Evolutionary conservation across 1,140 invertebrate species (phyloP), one percentile per base, ranked within the genome.

Genomic region (Vanessa atalanta): DNA sequence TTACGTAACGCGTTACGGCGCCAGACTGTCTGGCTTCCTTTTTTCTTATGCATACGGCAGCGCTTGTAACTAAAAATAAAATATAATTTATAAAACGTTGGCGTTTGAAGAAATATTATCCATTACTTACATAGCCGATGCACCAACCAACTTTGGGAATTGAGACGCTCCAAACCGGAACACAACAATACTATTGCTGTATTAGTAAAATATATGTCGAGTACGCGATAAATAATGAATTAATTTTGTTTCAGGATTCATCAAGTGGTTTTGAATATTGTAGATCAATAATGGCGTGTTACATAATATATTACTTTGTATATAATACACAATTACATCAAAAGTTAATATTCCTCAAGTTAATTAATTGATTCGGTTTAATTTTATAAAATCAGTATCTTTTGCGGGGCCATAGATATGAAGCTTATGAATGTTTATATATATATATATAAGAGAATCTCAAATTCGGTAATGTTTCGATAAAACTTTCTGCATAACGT

Each of bases 251-350:
- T 50, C 78, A 80, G 79, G 67, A 65, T 75, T 66, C 70, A 77
- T 71, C 79, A 57, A 65, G 71, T 55, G 57, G 60, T 15, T 78
- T 78, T 61, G 74, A 75, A 76, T 55, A 51, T 64, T 65, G 73
- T 72, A 72, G 70, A 73, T 50, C 73, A 57, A 76, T 70, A 61
- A 61, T 69, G 78, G 79, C 84, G 79, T 67, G 64, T 72, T 72
- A 85, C 78, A 83, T 83, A 83, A 82, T 78, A 79, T 79, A 77
- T 78, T 72, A 65, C 68, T 70, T 72, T 80, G 76, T 79, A 80
- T 81, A 78, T 80, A 78, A 75, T 65, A 70, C 50, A 55, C 65
- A 37, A 53, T 67, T 43, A 11, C 57, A 61, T 31, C 51, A 14
- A 50, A 37, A 67, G 26, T 69, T 69, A 20, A 60, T 26, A 31